These are phyloP conservation scores for Enteromius radiatus DNA, from an alignment of 2,797 vertebrate species.

Conservation along the genomic window DNA sequence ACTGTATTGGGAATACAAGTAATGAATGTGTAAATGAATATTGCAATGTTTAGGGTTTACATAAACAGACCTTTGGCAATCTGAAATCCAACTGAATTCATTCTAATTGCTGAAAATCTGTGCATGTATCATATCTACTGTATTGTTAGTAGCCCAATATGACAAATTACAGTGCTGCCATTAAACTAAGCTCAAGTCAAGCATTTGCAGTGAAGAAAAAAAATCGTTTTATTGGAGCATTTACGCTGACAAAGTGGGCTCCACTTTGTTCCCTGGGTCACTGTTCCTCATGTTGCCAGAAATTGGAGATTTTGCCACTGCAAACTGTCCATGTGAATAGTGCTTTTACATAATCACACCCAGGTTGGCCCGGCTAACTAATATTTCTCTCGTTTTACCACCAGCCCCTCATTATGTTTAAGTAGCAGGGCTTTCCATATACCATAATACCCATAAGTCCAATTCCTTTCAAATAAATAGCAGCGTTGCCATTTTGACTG, in stretches of 20 bases:
- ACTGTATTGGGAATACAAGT: not conserved
- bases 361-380: not conserved
- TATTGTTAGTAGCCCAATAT: not conserved
- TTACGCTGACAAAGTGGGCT: not conserved
- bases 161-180: not conserved
- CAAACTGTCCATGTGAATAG: not conserved
- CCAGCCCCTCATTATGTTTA: conserved; percentile 14
- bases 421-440: conserved; percentile 10
- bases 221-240: not conserved
- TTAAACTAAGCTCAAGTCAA: conserved; percentile 3
- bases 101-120: not conserved
- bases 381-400: conserved; percentile 2
- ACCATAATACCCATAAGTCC: conserved; percentile 31
- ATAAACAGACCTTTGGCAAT: not conserved
- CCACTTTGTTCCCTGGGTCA: not conserved
- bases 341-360: conserved; percentile 11
- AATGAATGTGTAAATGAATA: not conserved
- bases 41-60: not conserved
- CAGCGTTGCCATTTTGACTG: conserved; percentile 37
- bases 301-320: not conserved
- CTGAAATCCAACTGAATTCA: not conserved
- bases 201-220: not conserved
- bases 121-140: not conserved
- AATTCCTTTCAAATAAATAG: conserved; percentile 31
- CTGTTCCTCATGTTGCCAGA: not conserved